Evolutionary conservation across 2,113 vertebrate genomes (phyloP).

Genomic region (Muntiacus muntjak): DNA sequence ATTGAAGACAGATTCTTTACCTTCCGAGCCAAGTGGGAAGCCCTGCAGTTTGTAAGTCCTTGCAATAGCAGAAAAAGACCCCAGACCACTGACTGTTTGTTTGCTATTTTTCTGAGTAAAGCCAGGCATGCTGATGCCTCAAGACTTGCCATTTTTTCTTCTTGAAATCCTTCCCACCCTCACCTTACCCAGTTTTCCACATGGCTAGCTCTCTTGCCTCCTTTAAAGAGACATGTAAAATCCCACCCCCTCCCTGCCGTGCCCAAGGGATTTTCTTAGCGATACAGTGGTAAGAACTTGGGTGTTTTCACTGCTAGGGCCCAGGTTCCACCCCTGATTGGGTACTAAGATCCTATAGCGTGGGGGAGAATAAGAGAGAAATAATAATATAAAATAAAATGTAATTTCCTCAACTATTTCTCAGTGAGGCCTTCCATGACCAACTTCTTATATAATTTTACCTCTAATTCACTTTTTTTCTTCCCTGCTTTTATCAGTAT

Average conservation of each 20-base stretch:
- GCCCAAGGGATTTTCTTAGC: not conserved
- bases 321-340: not conserved
- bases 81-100: not conserved
- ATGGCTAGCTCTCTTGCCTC: not conserved
- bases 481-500: not conserved
- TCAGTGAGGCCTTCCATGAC: not conserved
- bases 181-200: not conserved
- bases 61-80: not conserved
- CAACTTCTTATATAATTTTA: not conserved
- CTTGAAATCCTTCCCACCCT: not conserved
- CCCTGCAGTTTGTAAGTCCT: not conserved
- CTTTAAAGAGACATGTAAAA: not conserved
- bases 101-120: not conserved
- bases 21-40: not conserved
- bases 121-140: not conserved
- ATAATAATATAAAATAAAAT: not conserved
- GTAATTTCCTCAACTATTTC: not conserved
- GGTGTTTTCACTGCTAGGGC: not conserved
- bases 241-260: rapidly evolving
- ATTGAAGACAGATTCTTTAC: not conserved
- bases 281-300: not conserved
- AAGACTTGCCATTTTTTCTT: not conserved
- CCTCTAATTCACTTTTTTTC: not conserved
- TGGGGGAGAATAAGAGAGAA: not conserved
- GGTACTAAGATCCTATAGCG: not conserved